A percentile compares a stretch with the other conserved stretches of the same genome.
Conservation (phyloP, 2,113 vertebrate genomes). For the Nerophis ophidion region DNA sequence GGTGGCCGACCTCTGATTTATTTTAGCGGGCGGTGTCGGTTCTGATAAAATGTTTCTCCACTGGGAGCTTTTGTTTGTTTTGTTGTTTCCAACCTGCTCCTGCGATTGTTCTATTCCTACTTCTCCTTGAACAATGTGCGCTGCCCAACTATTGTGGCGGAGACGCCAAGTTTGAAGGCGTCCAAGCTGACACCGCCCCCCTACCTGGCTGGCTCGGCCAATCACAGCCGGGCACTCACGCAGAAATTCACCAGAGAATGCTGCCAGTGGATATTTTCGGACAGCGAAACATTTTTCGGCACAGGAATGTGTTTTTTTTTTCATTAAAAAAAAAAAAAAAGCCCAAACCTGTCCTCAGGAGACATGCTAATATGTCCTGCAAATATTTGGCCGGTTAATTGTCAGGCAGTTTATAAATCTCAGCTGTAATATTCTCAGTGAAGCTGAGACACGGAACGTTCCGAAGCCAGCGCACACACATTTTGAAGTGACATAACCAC, state of each 20-base stretch:
- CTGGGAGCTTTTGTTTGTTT: neutral
- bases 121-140: constrained; percentile 14
- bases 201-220: constrained; percentile 2
- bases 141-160: neutral
- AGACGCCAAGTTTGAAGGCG: neutral
- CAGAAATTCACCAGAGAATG: neutral
- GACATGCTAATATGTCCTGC: neutral
- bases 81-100: constrained; percentile 6
- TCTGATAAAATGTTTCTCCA: too few species aligned
- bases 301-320: neutral
- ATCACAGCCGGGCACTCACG: constrained; percentile 2
- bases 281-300: neutral
- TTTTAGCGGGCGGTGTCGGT: too few species aligned
- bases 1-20: too few species aligned
- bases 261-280: constrained; percentile 14
- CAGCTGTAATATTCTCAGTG: neutral
- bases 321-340: too few species aligned
- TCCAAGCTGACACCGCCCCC: constrained; percentile 1
- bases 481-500: constrained; percentile 2
- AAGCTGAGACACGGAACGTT: neutral
- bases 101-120: constrained; percentile 7
- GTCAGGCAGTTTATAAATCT: neutral
- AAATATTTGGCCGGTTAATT: neutral
- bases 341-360: too few species aligned
- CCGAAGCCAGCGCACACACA: neutral